phyloP scores from a whole-genome alignment of 1,140 invertebrate genomes.

The Drosophila quadrilineata region DNA sequence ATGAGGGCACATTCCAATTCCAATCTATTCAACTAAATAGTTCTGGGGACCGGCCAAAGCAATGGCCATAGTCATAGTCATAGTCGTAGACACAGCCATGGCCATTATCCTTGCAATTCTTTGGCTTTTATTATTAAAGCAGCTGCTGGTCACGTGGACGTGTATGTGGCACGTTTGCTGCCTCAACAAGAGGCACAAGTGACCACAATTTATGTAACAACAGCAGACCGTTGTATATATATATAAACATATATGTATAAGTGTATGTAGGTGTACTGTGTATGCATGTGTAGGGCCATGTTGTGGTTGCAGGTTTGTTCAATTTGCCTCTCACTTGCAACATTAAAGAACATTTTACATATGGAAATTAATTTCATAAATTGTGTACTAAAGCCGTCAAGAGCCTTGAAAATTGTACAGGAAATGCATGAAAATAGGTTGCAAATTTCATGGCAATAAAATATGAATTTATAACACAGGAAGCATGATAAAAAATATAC shows the following conservation, averaged over 20 bases:
- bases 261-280: constrained; percentile 2
- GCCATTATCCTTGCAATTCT: constrained; percentile 24
- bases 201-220: constrained; percentile 29
- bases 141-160: constrained; percentile 29
- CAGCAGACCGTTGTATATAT: not conserved
- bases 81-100: not conserved
- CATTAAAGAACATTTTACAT: constrained; percentile 28
- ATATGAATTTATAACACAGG: constrained; percentile 29
- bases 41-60: constrained; percentile 2
- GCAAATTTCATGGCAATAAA: constrained; percentile 16
- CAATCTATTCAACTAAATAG: constrained; percentile 11
- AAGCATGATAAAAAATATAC: constrained; percentile 29
- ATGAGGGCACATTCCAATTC: not conserved
- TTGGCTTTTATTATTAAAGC: constrained; percentile 30
- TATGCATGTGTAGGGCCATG: not conserved
- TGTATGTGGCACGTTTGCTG: constrained; percentile 28
- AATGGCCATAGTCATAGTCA: too few relatives aligned
- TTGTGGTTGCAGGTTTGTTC: too few relatives aligned
- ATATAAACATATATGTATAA: not conserved
- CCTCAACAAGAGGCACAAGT: constrained; percentile 20
- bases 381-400: not conserved
- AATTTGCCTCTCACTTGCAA: not conserved
- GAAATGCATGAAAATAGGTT: constrained; percentile 1
- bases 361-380: constrained; percentile 43
- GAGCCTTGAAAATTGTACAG: constrained; percentile 13